phyloP scores from a whole-genome alignment of 2,888 invertebrate species.

The Hipparchia sbordonii region DNA sequence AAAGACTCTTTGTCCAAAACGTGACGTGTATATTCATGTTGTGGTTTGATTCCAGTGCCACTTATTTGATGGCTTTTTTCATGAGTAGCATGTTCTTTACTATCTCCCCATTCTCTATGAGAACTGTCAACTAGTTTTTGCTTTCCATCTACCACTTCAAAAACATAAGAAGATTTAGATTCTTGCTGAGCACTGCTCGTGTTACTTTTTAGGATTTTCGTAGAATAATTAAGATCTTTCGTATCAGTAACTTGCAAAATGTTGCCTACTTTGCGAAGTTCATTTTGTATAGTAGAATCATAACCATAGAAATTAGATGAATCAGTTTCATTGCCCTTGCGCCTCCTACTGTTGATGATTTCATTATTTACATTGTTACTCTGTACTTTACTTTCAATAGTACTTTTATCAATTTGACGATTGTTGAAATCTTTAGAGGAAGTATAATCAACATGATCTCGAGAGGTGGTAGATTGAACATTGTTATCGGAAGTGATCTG shows the following conservation, averaged over 20 bases:
- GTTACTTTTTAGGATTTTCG: slow-evolving; percentile 80
- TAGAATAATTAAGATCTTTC: slow-evolving; percentile 71
- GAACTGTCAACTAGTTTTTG: slow-evolving; percentile 83
- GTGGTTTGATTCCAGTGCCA: slow-evolving; percentile 81
- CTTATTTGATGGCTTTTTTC: slow-evolving; percentile 81
- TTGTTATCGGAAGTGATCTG: slow-evolving; percentile 49
- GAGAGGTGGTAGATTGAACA: slow-evolving; percentile 20
- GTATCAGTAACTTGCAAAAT: slow-evolving; percentile 68
- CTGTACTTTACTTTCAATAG: slow-evolving; percentile 47
- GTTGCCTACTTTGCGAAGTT: slow-evolving; percentile 72
- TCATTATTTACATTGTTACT: slow-evolving; percentile 50
- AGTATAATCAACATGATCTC: slow-evolving; percentile 48
- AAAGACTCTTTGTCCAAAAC: slow-evolving; percentile 80
- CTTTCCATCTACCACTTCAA: slow-evolving; percentile 85
- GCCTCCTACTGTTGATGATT: slow-evolving; percentile 52
- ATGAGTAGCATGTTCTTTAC: slow-evolving; percentile 73
- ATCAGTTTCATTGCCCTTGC: slow-evolving; percentile 66
- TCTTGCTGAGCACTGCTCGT: slow-evolving; percentile 84
- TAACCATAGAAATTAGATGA: slow-evolving; percentile 77
- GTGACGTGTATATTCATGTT: slow-evolving; percentile 82
- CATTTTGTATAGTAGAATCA: slow-evolving; percentile 71
- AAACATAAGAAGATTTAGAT: slow-evolving; percentile 84
- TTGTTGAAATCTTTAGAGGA: slow-evolving; percentile 17
- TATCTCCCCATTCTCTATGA: slow-evolving; percentile 83
- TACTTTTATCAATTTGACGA: slow-evolving; percentile 27